These are phyloP conservation scores for Alauda arvensis DNA, from an alignment of 2,797 vertebrate genomes.

Conservation along the genomic window DNA sequence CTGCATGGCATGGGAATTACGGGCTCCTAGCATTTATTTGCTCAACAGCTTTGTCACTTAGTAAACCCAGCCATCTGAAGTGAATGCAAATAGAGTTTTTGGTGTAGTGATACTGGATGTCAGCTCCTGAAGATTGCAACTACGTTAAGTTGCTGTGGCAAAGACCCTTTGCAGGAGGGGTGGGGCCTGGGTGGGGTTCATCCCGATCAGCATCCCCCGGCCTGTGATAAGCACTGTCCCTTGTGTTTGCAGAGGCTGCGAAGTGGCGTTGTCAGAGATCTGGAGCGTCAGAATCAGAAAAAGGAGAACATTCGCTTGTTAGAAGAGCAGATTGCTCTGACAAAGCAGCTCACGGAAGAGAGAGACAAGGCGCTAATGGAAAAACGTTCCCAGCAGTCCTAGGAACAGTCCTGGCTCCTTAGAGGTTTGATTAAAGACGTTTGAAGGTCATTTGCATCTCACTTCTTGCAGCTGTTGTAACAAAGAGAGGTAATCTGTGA, in stretches of 20 bases:
- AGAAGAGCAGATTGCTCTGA: conserved; percentile 84
- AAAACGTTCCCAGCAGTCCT: conserved; percentile 52
- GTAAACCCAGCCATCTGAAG: background rate
- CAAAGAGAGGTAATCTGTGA: background rate
- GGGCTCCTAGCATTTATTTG: background rate
- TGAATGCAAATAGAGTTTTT: background rate
- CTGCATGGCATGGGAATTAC: background rate
- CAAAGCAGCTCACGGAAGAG: conserved; percentile 78
- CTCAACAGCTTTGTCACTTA: background rate
- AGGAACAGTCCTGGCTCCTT: background rate
- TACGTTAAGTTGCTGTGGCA: background rate
- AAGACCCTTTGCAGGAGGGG: background rate
- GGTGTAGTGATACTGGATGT: too few species aligned
- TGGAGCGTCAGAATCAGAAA: conserved; percentile 84
- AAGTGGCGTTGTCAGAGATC: conserved; percentile 83
- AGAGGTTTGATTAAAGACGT: background rate
- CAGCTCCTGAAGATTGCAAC: background rate
- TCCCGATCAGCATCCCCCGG: background rate
- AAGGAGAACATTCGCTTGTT: conserved; percentile 83
- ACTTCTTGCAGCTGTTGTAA: background rate
- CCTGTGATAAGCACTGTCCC: background rate
- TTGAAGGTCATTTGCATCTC: background rate
- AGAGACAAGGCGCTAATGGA: conserved; percentile 56
- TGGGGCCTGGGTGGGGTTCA: background rate
- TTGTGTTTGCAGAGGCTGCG: conserved; percentile 81